Conservation (phyloP, 64 coral and sea anemone genomes). For the Astreopora myriophthalma region DNA sequence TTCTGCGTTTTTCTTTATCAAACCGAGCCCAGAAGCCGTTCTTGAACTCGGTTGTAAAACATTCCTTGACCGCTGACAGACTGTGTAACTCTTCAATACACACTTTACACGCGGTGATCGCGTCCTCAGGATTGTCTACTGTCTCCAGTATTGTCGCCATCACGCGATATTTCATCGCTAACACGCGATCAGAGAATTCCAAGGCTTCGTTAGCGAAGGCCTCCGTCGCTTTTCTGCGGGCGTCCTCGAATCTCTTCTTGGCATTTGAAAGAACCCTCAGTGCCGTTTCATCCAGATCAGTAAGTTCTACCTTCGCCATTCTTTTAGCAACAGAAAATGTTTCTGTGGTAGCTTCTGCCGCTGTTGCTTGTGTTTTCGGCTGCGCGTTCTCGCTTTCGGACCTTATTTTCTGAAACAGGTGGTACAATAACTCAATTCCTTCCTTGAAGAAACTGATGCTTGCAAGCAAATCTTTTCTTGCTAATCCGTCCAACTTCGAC, state of each 20-base stretch:
- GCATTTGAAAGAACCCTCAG: not conserved
- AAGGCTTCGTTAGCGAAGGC: constrained; percentile 17
- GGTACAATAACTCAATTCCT: not conserved
- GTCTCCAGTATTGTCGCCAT: not conserved
- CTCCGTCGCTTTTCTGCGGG: constrained; percentile 23
- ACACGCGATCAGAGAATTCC: not conserved
- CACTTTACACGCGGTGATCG: not conserved
- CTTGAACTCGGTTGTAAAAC: not conserved
- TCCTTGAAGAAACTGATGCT: constrained; percentile 38
- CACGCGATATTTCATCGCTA: not conserved
- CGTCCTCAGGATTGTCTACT: not conserved
- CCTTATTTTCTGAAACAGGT: too few relatives aligned
- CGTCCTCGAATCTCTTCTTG: constrained; percentile 19
- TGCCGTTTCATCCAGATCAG: not conserved
- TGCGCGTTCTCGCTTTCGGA: too few relatives aligned
- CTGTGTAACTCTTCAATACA: constrained; percentile 6
- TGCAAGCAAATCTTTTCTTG: constrained; percentile 28
- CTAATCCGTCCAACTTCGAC: constrained; percentile 25
- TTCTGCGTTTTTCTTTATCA: not conserved
- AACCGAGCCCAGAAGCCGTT: not conserved
- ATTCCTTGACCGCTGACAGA: not conserved
- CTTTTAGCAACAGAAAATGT: not conserved
- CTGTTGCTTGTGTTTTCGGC: not conserved
- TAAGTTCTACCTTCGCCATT: not conserved
- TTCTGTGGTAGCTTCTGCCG: not conserved